phyloP scores from a whole-genome alignment of 2,797 vertebrate species.

The Coregonus sp. region DNA sequence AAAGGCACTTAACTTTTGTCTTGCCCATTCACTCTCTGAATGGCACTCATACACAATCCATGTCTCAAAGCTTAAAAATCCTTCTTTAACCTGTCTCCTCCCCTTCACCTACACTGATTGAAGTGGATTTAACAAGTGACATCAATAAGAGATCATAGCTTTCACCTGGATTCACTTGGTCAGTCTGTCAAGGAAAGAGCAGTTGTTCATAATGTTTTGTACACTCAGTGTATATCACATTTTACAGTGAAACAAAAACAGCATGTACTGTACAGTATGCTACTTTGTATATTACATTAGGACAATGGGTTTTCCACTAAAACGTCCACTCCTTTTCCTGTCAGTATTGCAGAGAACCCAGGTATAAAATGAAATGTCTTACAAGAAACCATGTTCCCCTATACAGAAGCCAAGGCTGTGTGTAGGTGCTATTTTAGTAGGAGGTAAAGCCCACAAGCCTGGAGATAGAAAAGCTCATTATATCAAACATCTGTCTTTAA shows the following conservation, averaged over 20 bases:
- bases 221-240: too few species aligned
- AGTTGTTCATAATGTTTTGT: too few species aligned
- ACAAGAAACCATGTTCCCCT: background rate
- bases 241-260: background rate
- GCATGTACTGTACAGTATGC: background rate
- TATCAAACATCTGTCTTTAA: constrained; percentile 50
- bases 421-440: background rate
- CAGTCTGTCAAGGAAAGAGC: too few species aligned
- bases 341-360: background rate
- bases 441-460: background rate
- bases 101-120: too few species aligned
- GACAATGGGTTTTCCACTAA: background rate
- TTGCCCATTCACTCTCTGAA: too few species aligned
- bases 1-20: too few species aligned
- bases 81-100: too few species aligned
- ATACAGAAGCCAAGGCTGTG: background rate
- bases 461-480: constrained; percentile 25
- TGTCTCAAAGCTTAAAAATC: too few species aligned
- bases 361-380: background rate
- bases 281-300: background rate
- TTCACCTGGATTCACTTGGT: too few species aligned
- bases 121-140: too few species aligned
- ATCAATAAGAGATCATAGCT: too few species aligned
- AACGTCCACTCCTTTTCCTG: background rate
- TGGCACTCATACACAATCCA: too few species aligned